A percentile compares a stretch with the other conserved stretches of the same genome.
Conservation (phyloP, 1,140 invertebrate genomes). For the Drosophila equinoxialis region DNA sequence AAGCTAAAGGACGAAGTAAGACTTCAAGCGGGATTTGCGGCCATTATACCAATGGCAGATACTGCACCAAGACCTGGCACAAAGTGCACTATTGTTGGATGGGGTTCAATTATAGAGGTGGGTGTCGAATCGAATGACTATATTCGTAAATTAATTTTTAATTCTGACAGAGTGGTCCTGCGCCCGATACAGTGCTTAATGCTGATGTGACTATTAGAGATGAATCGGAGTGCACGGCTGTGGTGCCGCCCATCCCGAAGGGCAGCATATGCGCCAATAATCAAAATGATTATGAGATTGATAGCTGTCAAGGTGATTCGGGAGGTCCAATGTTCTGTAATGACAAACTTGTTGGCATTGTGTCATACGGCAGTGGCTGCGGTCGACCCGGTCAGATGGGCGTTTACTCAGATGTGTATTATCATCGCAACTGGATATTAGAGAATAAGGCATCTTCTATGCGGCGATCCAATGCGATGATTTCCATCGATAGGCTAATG, state of each 20-base stretch:
- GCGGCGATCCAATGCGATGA: too few species aligned
- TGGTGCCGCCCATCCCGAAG: not conserved
- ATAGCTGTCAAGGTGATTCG: constrained; percentile 71
- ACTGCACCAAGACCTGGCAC: not conserved
- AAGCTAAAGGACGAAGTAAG: constrained; percentile 21
- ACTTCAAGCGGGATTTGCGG: not conserved
- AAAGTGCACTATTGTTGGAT: constrained; percentile 57
- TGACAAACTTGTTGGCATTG: constrained; percentile 84
- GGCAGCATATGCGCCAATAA: constrained; percentile 66
- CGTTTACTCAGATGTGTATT: constrained; percentile 88
- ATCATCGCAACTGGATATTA: constrained; percentile 84
- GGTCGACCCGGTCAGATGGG: constrained; percentile 87
- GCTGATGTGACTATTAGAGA: constrained; percentile 29
- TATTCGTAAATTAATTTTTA: too few species aligned
- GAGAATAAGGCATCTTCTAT: not conserved
- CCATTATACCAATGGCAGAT: constrained; percentile 12
- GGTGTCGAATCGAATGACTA: not conserved
- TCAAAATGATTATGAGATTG: constrained; percentile 38
- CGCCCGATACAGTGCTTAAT: constrained; percentile 46
- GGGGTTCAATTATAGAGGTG: constrained; percentile 66
- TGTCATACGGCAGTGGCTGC: constrained; percentile 88
- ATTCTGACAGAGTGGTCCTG: constrained; percentile 28
- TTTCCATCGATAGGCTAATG: not conserved
- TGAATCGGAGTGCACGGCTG: not conserved
- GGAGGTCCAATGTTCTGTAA: constrained; percentile 58